Evolutionary conservation across 2,113 vertebrate genomes (phyloP), one percentile per base, ranked within the genome.

Genomic region (Neotragus moschatus): DNA sequence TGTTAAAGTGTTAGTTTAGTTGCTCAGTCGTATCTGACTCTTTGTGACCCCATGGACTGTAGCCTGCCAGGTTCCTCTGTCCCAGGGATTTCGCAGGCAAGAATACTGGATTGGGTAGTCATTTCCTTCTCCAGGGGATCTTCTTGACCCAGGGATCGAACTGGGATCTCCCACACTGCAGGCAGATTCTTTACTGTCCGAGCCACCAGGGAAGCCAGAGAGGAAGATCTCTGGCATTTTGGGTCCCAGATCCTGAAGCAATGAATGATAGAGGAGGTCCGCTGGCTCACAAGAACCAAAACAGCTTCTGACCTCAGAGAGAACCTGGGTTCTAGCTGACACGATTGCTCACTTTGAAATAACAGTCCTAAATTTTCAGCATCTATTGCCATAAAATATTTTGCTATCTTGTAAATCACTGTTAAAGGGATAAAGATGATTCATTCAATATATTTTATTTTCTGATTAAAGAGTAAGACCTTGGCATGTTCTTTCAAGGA

Each of bases 371-470:
- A 79, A 33, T 63, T 95, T 93, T 84, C 80, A 96, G 84, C 91
- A 45, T 70, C 4, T 3, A 8, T 88, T 33, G 45, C 23, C 16
- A 80, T 9, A 70, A 96, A 91, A 87, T 90, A 88, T 47, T 94
- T 82, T 73, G 12, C 28, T 53, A 85, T 66, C 47, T 80, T 26
- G 25, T 81, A 82, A 88, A 92, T 77, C 26, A 90, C 2, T 43
- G 8, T 94, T 94, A 91, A 88, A 91, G 28, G 49, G 66, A 70
- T 70, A 70, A 70, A 70, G 66, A 70, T 70, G 91, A 91, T 58
- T 79, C 28, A 87, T n/a, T 87, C 43, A 92, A 16, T 49, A 45
- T 25, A 53, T 97, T 61, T 73, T 56, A 77, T 75, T 97, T 97
- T 92, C 49, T 47, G 75, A 82, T 63, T 92, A 56, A 82, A 39